Percentiles rank a stretch among this genome's conserved stretches.
phyloP scores from a whole-genome alignment of 1,140 invertebrate species.

The Brachionus sp. region DNA sequence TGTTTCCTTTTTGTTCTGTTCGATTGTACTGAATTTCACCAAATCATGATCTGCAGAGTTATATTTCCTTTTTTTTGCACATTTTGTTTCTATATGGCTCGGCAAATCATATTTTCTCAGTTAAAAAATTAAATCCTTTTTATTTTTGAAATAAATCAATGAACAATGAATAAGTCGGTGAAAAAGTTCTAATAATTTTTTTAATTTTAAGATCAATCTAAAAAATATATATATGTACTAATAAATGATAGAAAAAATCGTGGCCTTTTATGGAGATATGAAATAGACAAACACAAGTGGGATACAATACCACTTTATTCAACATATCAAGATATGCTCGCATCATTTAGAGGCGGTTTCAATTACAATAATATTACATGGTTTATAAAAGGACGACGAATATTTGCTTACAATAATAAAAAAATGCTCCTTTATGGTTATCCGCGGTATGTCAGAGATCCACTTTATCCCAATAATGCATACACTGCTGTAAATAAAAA shows the following conservation, averaged over 20 bases:
- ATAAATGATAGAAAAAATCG: not conserved
- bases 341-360: slow-evolving; percentile 1
- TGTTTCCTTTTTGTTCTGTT: too few species aligned
- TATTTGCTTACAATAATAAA: not conserved
- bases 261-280: slow-evolving; percentile 20
- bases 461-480: not conserved
- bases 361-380: not conserved
- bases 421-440: not conserved
- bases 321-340: slow-evolving; percentile 2
- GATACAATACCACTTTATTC: not conserved
- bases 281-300: not conserved
- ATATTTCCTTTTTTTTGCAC: too few species aligned
- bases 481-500: slow-evolving; percentile 11
- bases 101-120: too few species aligned
- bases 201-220: not conserved
- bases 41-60: too few species aligned
- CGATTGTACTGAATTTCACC: too few species aligned
- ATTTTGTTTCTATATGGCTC: too few species aligned
- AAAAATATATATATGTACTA: not conserved
- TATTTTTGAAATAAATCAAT: too few species aligned
- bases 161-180: too few species aligned
- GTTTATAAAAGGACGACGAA: not conserved
- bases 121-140: too few species aligned
- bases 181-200: too few species aligned
- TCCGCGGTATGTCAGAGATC: not conserved